Evolutionary conservation across 1,140 invertebrate genomes (phyloP).

Genomic region (Thaumetopoea pityocampa): DNA sequence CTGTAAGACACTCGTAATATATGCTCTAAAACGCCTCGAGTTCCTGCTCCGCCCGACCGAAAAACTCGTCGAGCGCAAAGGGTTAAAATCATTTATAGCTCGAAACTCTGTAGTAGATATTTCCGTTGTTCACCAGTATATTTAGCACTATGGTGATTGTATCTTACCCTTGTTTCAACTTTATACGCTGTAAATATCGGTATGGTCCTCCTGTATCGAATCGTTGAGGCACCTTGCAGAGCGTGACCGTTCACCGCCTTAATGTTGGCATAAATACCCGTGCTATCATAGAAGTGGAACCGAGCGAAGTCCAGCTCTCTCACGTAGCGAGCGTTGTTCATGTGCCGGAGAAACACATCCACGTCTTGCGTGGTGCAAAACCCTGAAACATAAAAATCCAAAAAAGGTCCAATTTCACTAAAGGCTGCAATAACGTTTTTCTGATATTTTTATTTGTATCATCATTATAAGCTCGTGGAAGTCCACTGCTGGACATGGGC

Average conservation of each 20-base stretch:
- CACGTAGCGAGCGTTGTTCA: slow-evolving; percentile 91
- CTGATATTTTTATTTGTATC: too few species aligned
- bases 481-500: too few species aligned
- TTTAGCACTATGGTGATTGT: too few species aligned
- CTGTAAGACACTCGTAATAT: too few species aligned
- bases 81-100: too few species aligned
- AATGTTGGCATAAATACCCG: slow-evolving; percentile 81
- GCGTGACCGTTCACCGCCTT: slow-evolving; percentile 78
- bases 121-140: too few species aligned
- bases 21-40: too few species aligned
- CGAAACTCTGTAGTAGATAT: too few species aligned
- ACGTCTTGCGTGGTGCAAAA: slow-evolving; percentile 88
- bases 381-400: slow-evolving; percentile 71
- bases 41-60: too few species aligned
- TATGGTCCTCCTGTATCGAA: slow-evolving; percentile 86
- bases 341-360: slow-evolving; percentile 86
- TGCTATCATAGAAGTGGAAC: slow-evolving; percentile 85
- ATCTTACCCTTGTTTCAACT: slow-evolving; percentile 83
- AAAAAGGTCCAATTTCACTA: background rate
- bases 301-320: slow-evolving; percentile 90
- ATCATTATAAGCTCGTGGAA: too few species aligned
- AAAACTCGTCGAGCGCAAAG: too few species aligned
- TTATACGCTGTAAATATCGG: slow-evolving; percentile 85
- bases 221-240: slow-evolving; percentile 83
- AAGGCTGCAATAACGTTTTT: background rate